These are phyloP conservation scores for Cyrtodaria siliqua DNA, from an alignment of 2,888 invertebrate genomes.

Conservation along the genomic window DNA sequence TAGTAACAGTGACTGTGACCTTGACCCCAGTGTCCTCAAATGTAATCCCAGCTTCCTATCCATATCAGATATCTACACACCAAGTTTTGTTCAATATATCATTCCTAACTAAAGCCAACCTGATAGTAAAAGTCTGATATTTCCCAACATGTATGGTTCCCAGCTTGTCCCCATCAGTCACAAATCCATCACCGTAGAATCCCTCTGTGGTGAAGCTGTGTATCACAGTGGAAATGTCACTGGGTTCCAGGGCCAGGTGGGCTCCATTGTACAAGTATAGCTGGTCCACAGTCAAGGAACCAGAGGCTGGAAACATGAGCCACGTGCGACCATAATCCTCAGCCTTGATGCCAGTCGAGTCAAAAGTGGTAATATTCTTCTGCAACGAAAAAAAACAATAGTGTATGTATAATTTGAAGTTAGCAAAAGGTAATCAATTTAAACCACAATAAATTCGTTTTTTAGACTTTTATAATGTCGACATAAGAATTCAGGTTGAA, in stretches of 20 bases:
- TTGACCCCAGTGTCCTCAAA: too few species aligned
- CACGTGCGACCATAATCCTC: conserved; percentile 72
- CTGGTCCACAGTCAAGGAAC: conserved; percentile 60
- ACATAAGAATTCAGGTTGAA: too few species aligned
- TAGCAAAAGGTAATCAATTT: too few species aligned
- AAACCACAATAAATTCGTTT: too few species aligned
- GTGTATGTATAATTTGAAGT: too few species aligned
- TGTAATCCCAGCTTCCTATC: too few species aligned
- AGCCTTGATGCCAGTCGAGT: conserved; percentile 15
- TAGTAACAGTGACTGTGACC: too few species aligned
- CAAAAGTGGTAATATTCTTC: conserved; percentile 28
- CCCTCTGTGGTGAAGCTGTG: conserved; percentile 54
- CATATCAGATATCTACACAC: too few species aligned
- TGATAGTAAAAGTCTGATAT: conserved; percentile 63
- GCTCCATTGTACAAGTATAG: conserved; percentile 71
- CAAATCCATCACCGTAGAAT: conserved; percentile 63
- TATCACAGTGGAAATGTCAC: conserved; percentile 10
- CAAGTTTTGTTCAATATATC: too few species aligned
- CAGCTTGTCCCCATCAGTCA: conserved; percentile 50
- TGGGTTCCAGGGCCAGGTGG: conserved; percentile 71
- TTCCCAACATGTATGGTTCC: conserved; percentile 74
- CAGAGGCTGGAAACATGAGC: conserved; percentile 61
- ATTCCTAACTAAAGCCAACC: too few species aligned
- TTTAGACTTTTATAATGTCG: too few species aligned
- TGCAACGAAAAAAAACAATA: too few species aligned